Evolutionary conservation across 2,797 vertebrate species (phyloP).

Genomic region (Phataginus tricuspis): DNA sequence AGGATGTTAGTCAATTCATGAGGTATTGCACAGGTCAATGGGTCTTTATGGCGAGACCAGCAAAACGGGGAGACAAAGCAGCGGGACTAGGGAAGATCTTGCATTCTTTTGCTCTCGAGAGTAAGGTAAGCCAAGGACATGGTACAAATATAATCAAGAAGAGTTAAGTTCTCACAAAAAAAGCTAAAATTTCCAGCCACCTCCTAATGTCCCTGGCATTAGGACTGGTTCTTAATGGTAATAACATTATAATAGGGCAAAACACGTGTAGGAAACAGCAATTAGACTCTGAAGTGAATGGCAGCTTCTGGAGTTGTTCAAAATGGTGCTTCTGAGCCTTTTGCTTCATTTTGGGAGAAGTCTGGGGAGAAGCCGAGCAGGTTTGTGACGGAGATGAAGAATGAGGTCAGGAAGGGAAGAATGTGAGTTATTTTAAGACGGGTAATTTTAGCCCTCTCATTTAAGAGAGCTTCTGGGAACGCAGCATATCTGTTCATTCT

Average conservation of each 20-base stretch:
- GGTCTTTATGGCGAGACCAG: neutral
- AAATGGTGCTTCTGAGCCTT: neutral
- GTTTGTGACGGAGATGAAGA: neutral
- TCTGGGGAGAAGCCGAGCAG: neutral
- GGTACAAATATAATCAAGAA: neutral
- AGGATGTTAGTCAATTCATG: neutral
- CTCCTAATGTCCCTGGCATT: neutral
- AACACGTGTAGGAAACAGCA: neutral
- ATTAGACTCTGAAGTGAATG: neutral
- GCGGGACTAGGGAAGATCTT: neutral
- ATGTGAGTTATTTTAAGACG: conserved; percentile 39
- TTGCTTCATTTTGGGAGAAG: neutral
- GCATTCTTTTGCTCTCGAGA: conserved; percentile 3
- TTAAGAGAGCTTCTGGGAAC: conserved; percentile 25
- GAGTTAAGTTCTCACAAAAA: neutral
- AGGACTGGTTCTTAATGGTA: neutral
- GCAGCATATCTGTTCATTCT: conserved; percentile 25
- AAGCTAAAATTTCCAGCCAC: neutral
- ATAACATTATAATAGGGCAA: neutral
- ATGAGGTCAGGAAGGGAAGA: neutral
- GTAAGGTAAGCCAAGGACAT: neutral
- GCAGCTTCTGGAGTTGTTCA: neutral
- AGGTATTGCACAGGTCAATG: neutral
- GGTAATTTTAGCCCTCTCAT: conserved; percentile 16
- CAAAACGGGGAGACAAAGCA: neutral